Conservation (phyloP, 2,113 vertebrate genomes). For the Sporophila hypoxantha region DNA sequence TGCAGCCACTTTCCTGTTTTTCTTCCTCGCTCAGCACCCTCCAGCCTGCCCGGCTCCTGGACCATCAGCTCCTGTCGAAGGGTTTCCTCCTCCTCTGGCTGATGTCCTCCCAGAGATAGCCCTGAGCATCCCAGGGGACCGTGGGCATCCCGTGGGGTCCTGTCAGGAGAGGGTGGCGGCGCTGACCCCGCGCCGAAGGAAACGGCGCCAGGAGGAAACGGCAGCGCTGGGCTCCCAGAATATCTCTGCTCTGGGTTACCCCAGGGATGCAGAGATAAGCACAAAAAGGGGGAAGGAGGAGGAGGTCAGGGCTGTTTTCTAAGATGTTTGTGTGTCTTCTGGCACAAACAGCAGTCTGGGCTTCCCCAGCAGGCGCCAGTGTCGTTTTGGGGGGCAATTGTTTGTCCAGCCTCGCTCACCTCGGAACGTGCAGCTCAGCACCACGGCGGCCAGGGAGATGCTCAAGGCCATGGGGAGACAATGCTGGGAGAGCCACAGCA, state of each 20-base stretch:
- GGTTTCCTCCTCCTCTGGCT: conserved; percentile 25
- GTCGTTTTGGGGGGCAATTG: not conserved
- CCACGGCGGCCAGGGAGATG: rapidly evolving
- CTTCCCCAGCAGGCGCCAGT: not conserved
- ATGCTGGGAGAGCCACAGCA: not conserved
- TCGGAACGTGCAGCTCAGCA: not conserved
- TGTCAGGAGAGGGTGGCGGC: not conserved
- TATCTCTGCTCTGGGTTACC: not conserved
- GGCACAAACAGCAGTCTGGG: not conserved
- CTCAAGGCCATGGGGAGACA: not conserved
- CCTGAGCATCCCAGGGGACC: not conserved
- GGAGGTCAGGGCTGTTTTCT: conserved; percentile 23
- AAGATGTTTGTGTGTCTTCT: not conserved
- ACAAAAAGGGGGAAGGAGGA: not conserved
- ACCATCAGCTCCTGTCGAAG: not conserved
- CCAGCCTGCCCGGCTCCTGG: conserved; percentile 2
- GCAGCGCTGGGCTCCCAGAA: not conserved
- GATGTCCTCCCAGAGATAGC: conserved; percentile 2
- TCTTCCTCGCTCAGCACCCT: conserved; percentile 1
- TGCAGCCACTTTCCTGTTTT: conserved; percentile 64
- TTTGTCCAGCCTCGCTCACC: not conserved
- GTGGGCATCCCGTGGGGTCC: not conserved
- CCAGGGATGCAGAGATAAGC: conserved; percentile 33
- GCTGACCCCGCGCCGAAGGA: not conserved
- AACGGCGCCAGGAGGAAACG: not conserved